Conservation (phyloP, 2,888 invertebrate species). For the Pheosia tremula region DNA sequence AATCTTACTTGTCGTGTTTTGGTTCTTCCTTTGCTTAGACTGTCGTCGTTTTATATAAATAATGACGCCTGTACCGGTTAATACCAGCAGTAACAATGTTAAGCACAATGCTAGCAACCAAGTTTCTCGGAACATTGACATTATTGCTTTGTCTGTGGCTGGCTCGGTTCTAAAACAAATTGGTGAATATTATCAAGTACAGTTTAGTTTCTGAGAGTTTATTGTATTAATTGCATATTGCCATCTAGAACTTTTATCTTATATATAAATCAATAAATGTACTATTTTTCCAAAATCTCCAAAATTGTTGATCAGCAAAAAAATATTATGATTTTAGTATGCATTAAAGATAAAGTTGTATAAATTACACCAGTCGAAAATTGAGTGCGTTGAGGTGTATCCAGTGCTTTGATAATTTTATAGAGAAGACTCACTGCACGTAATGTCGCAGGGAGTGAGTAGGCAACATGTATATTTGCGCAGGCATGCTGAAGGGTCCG, state of each 20-base stretch:
- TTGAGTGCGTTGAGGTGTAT: neutral
- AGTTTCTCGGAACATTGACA: conserved; percentile 80
- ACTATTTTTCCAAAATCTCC: too few species aligned
- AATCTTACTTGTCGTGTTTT: conserved; percentile 65
- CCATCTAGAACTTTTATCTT: too few species aligned
- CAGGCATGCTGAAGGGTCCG: conserved; percentile 94
- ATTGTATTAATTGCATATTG: neutral
- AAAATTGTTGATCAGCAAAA: too few species aligned
- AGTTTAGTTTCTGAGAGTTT: neutral
- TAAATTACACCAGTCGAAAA: neutral
- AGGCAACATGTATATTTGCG: conserved; percentile 89
- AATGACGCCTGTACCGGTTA: conserved; percentile 68
- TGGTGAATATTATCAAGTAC: conserved; percentile 26
- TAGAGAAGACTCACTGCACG: conserved; percentile 66
- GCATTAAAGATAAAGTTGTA: neutral
- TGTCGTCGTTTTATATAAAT: conserved; percentile 71
- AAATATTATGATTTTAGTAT: too few species aligned
- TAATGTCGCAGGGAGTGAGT: conserved; percentile 76
- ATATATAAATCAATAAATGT: too few species aligned
- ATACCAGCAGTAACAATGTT: conserved; percentile 69
- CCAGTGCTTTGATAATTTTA: too few species aligned
- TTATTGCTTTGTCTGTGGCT: conserved; percentile 76
- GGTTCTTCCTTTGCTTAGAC: conserved; percentile 72
- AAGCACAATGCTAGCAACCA: conserved; percentile 75
- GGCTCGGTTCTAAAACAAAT: conserved; percentile 77